These are phyloP conservation scores for Danio choprae DNA, from an alignment of 2,797 vertebrate species.

Conservation along the genomic window DNA sequence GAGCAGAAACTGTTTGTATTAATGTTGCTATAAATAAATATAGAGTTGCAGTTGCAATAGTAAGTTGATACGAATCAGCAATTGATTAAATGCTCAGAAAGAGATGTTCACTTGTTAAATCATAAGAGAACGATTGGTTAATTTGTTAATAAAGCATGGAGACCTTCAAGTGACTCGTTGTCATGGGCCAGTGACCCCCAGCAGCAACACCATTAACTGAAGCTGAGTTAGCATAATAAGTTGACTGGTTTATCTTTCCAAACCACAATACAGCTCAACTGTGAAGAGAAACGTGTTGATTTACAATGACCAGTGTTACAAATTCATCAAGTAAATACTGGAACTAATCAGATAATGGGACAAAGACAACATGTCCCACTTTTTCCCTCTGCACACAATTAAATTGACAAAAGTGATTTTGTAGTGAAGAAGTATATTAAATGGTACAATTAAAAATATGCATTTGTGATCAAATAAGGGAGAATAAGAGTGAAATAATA, in stretches of 20 bases:
- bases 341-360: background rate
- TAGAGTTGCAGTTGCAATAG: background rate
- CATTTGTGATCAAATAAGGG: too few species aligned
- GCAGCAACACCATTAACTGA: conserved; percentile 35
- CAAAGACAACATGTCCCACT: too few species aligned
- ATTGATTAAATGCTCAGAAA: background rate
- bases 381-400: too few species aligned
- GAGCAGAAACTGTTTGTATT: background rate
- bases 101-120: too few species aligned
- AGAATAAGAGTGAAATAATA: too few species aligned
- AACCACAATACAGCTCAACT: background rate
- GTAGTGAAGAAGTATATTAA: too few species aligned
- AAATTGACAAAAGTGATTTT: too few species aligned
- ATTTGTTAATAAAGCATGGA: background rate
- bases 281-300: background rate
- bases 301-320: background rate
- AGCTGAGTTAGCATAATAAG: conserved; percentile 8
- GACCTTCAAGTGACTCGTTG: background rate
- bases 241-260: conserved; percentile 6
- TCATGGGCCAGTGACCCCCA: background rate
- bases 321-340: background rate
- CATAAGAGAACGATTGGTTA: background rate
- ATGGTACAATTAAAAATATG: too few species aligned
- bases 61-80: background rate
- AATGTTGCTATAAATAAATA: background rate